Evolutionary conservation across 1,140 invertebrate species (phyloP), one percentile per base, ranked within the genome.

Genomic region (Glomeris maerens): DNA sequence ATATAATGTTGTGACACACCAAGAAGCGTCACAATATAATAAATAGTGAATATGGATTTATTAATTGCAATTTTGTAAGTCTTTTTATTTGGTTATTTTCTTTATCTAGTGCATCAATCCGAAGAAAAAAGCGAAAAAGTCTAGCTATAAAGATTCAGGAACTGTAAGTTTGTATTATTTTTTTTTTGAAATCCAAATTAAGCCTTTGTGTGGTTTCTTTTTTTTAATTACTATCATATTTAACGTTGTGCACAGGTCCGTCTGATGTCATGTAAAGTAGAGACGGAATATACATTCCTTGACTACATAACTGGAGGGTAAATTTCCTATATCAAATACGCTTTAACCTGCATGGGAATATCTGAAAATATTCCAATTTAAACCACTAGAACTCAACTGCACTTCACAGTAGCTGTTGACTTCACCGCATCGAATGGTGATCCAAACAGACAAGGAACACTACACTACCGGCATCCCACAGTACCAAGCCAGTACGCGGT

Each of bases 391-490:
- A 74, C 72, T 13, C 66, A 77, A 58, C 59, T 79, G 10, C 69
- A 77, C 60, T 78, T 73, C 56, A 75, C 74, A 7, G 73, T 79
- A 55, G 75, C 76, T 26, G 73, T 82, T 49, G 79, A 82, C 62
- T 82, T 82, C 59, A 81, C 79, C 14, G 73, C 74, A 2, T 78
- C 76, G 1, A 78, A 78, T 64, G 73, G 76, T 0, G 68, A 76
- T 52, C 74, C 74, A 17, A 62, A 64, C 39, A 63, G 69, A 23
- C 66, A 72, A 2, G 60, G 59, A 1, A 76, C 73, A 5, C 62
- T 79, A 2, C 77, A 79, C 59, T 74, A 67, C 55, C 58, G 63
- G 20, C 57, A 65, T 27, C 62, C 62, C 2, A 26, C 38, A n/a
- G 52, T 48, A 31, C 60, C 62, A 39, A 77, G 78, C 60, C 71